Evolutionary conservation across 2,797 vertebrate genomes (phyloP), one percentile per base, ranked within the genome.

Genomic region (Neomorphus geoffroyi): DNA sequence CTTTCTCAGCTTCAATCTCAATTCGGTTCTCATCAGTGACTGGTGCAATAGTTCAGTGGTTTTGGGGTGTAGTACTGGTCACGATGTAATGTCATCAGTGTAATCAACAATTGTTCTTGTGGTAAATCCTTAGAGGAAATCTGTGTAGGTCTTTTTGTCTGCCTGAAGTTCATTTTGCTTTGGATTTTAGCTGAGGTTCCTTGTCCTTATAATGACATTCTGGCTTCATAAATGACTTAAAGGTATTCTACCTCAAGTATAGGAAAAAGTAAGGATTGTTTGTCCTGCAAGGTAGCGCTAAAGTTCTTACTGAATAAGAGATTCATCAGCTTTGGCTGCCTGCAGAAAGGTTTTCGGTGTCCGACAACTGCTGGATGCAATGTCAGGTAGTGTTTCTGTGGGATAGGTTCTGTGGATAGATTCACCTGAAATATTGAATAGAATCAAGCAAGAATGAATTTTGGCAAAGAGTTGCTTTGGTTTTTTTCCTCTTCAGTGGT

Each of bases 321-420:
- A 35, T 58, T 78, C 24, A 50, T 72, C 45, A 87, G 1, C n/a
- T 87, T 67, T 62, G 64, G 13, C 53, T 91, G 15, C n/a, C 86
- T 85, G 46, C 51, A 75, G 53, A 54, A 50, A 43, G 61, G 33
- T 62, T 92, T 84, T n/a, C 62, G 66, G 28, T 79, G 65, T 92
- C 91, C 45, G 26, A 97, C 93, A 97, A 28, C 83, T 95, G 83
- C 94, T 94, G 88, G 41, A 15, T 73, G 6, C 41, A 87, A 61
- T 91, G 78, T 88, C 86, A 96, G 94, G 26, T 8, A 50, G 58
- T 43, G 82, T 77, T 60, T 96, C 79, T 89, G 74, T 32, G 60
- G 86, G 93, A 90, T n/a, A n/a, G n/a, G n/a, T n/a, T n/a, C n/a
- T n/a, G n/a, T 95, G 79, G 78, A 69, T 79, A 93, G 86, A 83